Base-by-base conservation (phyloP, 1,140 invertebrate species). In the Drosophila pallidifrons region DNA sequence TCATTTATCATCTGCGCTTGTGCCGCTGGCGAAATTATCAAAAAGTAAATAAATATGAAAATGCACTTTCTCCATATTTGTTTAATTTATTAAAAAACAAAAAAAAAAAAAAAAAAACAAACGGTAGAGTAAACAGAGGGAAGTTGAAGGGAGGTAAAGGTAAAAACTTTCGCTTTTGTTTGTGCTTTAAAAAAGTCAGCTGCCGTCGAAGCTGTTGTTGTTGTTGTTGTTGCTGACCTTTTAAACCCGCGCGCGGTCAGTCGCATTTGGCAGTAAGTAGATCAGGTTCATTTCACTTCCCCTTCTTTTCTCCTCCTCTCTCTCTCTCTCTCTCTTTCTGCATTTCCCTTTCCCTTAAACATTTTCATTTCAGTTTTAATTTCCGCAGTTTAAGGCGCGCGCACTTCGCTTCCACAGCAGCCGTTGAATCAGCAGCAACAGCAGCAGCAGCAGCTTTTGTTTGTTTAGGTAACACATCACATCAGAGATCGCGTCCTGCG, bases 31-130 rank as follows among this genome's bases (percentile, higher is more conserved):
- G 57, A 81, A 85, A 85, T 76, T 86, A 79, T 86, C 45, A 73
- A 87, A 86, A 76, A 77, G 76, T 75, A 87, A 87, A 87, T 38
- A 87, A 58, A 88, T 88, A 87, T 86, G 82, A 86, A 86, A 82
- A 76, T 58, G 66, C 38, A 67, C 8, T 67, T 64, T 65, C 32
- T 52, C 28, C 52, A 30, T 83, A 75, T 83, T 88, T 87, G 79
- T 70, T 87, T 87, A 66, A 80, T 77, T 88, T 87, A 87, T 74
- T 77, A 74, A 86, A 73, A 81, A 75, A 32, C 7, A 20, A n/a
- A 43, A 54, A 66, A 55, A 57, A 20, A n/a, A 43, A 54, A 66
- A 55, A 57, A 4, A 41, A 30, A 35, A 3, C 5, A 35, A 35
- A 7, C 32, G 2, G 1, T 8, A 38, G 35, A 46, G 54, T 45